Base-by-base conservation (phyloP, 2,113 vertebrate species). In the Chascanopsetta lugubris region DNA sequence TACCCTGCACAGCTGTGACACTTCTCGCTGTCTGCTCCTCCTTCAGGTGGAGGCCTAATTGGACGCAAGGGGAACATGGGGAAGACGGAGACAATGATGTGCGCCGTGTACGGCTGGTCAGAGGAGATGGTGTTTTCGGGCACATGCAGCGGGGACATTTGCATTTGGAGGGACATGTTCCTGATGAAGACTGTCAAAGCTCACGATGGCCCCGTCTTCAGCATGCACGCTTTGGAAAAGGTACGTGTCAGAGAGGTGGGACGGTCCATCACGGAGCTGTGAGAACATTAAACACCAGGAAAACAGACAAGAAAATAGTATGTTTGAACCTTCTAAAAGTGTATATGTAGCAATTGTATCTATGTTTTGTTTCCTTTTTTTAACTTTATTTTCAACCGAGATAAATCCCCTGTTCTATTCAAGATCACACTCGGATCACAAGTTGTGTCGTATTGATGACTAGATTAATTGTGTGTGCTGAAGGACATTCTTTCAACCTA, bases 61-160 rank as follows among this genome's bases (percentile, higher is more conserved):
- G 96, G 96, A 30, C 96, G 92, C 80, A 99, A 95, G 86, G 97
- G 96, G 70, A 94, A 90, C 86, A 89, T 94, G 84, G 97, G 96
- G 67, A 97, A 94, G 86, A 94, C 87, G 0, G 97, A 98, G 79
- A 98, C 96, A 1, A 98, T 99, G 96, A 96, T 98, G 96, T 98
- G 96, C 62, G 96, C 94, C 0, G 97, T 96, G 0, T 98, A 96
- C 5, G 97, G 97, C 75, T 97, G 97, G 96, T 95, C 97, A 0
- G 97, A 99, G 82, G 97, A 99, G 88, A 97, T 95, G 95, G 92
- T 94, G 0, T 99, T 99, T 80, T 98, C 97, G 34, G 97, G 97
- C 66, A 98, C 96, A 9, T 96, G 95, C 81, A 93, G 93, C 0
- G 97, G 97, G 69, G 97, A 99, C 74, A 95, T 99, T 81, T 99